Evolutionary conservation across 2,113 vertebrate genomes (phyloP), one percentile per base, ranked within the genome.

Genomic region (Phyllopteryx taeniolatus): DNA sequence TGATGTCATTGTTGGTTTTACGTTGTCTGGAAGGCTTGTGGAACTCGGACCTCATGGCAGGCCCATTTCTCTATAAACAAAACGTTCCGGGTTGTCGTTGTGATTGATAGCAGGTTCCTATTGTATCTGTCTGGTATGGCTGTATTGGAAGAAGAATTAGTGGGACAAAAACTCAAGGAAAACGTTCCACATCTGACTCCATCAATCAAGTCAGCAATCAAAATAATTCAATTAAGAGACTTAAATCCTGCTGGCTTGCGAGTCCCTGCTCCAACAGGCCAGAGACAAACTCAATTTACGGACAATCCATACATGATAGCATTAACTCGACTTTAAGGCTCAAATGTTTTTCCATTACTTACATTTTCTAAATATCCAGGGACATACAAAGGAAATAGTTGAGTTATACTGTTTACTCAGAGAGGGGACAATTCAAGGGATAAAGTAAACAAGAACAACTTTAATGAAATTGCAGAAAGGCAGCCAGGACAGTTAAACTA

Each of bases 191-290:
- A 91, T 91, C 85, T 91, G 88, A 92, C 88, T 91, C 89, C 91
- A 93, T 93, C 90, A 91, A 92, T 92, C 92, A 93, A 86, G 83
- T 78, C 85, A 51, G 87, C 89, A 91, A 93, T 91, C 91, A 92
- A 91, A 93, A 91, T 92, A 92, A 93, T 93, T 92, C 80, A 90
- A 92, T 93, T 93, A 92, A 83, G 82, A 84, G 85, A 86, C 80
- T 83, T 79, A 90, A 90, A 91, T 91, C 89, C 89, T 80, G 69
- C 85, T 88, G 88, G 90, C 88, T 87, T 86, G 83, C 71, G 71
- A 87, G 70, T 81, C 86, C 70, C 86, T 81, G 82, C 81, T 85
- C 77, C 85, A 83, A 85, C 78, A 81, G 84, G 88, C 84, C 75
- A 53, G 81, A 88, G 85, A 91, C 88, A 88, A 93, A 93, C 88